Conservation (phyloP, 2,797 vertebrate species). For the Aselliscus stoliczkanus region DNA sequence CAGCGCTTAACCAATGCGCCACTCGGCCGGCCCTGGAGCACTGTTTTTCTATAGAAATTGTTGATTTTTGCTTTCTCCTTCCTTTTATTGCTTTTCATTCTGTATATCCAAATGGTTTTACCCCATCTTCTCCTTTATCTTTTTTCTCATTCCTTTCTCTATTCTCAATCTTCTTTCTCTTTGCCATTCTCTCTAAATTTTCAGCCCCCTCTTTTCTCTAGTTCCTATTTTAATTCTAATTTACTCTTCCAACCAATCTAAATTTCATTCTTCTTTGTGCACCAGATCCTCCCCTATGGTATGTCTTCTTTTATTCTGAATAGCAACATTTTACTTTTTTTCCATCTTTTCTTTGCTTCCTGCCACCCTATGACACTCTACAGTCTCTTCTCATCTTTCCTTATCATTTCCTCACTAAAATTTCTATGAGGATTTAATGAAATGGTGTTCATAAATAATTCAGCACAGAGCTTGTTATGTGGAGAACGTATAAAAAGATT, state of each 20-base stretch:
- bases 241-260: background rate
- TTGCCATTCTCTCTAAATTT: background rate
- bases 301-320: background rate
- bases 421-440: background rate
- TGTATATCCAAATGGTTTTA: background rate
- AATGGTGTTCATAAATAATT: background rate
- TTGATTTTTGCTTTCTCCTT: background rate
- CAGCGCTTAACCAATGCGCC: no score
- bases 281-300: background rate
- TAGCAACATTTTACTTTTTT: background rate
- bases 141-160: background rate
- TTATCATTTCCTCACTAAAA: background rate
- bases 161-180: background rate
- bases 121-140: background rate
- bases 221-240: background rate
- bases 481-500: background rate
- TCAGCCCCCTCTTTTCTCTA: background rate
- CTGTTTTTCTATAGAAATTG: background rate
- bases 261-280: background rate
- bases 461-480: background rate
- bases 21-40: no score
- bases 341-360: background rate
- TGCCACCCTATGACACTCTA: background rate
- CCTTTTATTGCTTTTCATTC: background rate
- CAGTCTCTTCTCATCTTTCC: background rate